Percentiles rank a stretch among this genome's conserved stretches.
phyloP scores from a whole-genome alignment of 1,140 invertebrate genomes.

The Apis florea region DNA sequence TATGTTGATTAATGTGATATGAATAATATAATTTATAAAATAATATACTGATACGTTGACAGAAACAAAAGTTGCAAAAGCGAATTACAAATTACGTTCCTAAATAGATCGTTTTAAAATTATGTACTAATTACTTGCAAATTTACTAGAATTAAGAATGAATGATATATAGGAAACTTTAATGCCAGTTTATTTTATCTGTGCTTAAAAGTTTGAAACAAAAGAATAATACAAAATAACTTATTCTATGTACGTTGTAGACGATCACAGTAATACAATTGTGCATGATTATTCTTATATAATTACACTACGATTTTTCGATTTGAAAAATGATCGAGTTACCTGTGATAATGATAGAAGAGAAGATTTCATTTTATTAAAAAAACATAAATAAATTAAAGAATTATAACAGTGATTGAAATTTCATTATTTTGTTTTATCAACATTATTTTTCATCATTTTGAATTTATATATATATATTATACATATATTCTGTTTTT shows the following conservation, averaged over 20 bases:
- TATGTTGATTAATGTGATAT: not conserved
- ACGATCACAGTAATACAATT: not conserved
- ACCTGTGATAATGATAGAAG: not conserved
- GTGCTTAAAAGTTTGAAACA: not conserved
- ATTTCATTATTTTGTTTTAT: not conserved
- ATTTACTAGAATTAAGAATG: not conserved
- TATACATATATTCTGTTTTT: no score
- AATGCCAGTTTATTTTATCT: not conserved
- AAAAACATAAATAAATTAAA: not conserved
- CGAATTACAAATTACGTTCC: not conserved
- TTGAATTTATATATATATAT: not conserved
- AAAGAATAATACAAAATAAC: not conserved
- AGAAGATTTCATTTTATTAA: not conserved
- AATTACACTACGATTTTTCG: not conserved
- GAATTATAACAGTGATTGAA: not conserved
- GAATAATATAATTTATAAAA: constrained; percentile 17
- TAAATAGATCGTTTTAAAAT: not conserved
- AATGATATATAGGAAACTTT: not conserved
- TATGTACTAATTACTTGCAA: constrained; percentile 2
- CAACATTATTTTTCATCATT: not conserved
- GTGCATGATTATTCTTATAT: constrained; percentile 3
- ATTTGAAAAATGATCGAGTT: not conserved
- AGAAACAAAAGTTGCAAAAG: not conserved
- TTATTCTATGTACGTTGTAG: not conserved
- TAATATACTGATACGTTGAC: not conserved